A percentile compares a stretch with the other conserved stretches of the same genome.
phyloP scores from a whole-genome alignment of 2,888 invertebrate species.

The Melipona bicolor region DNA sequence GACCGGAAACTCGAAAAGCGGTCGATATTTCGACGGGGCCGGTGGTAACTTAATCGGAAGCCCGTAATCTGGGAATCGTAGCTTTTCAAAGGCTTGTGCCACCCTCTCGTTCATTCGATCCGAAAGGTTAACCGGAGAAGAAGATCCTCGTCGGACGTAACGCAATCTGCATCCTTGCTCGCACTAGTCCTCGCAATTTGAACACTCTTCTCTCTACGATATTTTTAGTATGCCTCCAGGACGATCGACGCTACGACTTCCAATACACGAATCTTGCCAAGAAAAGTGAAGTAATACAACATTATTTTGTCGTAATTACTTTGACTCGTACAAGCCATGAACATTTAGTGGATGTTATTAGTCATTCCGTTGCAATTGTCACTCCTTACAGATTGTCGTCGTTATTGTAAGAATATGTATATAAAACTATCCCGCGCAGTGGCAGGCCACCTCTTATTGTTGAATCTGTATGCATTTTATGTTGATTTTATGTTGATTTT shows the following conservation, averaged over 20 bases:
- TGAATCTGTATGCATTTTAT: too few species aligned
- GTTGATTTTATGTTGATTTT: too few species aligned
- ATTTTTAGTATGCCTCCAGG: background rate
- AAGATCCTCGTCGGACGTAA: slow-evolving; percentile 72
- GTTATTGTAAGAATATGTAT: too few species aligned
- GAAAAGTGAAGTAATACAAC: too few species aligned
- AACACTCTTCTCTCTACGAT: slow-evolving; percentile 1
- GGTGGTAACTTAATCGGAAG: slow-evolving; percentile 77
- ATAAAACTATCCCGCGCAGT: too few species aligned
- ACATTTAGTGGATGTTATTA: too few species aligned
- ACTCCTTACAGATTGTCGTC: too few species aligned
- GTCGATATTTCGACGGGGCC: slow-evolving; percentile 61
- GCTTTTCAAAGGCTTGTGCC: slow-evolving; percentile 61
- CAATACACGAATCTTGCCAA: background rate
- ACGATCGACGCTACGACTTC: background rate
- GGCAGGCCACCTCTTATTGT: too few species aligned
- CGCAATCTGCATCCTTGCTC: slow-evolving; percentile 74
- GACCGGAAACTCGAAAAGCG: background rate
- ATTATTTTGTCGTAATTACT: too few species aligned
- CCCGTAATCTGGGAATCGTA: slow-evolving; percentile 73
- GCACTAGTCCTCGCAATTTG: slow-evolving; percentile 9
- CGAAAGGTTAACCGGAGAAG: slow-evolving; percentile 42
- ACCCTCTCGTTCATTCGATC: slow-evolving; percentile 52
- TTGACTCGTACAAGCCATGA: too few species aligned
- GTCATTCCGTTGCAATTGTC: too few species aligned